Evolutionary conservation across 2,888 invertebrate species (phyloP), one percentile per base, ranked within the genome.

Genomic region (Ophioninae sp.): DNA sequence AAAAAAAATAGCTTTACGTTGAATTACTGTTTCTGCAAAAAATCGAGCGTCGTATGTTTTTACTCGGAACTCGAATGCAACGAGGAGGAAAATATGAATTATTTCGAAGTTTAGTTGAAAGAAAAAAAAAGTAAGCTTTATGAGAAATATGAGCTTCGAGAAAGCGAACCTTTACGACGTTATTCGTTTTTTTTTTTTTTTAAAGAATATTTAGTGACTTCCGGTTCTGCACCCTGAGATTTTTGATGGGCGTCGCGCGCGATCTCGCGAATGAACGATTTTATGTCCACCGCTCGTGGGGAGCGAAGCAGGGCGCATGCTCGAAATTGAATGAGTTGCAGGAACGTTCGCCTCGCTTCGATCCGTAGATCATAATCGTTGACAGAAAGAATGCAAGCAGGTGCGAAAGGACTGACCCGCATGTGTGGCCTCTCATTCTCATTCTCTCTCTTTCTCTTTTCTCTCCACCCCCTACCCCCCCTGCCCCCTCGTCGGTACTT

Each of bases 311-410:
- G n/a, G 73, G 62, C 62, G 68, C 67, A 74, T 67, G 80, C 87
- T 87, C 85, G 84, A 86, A 87, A 89, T 88, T 87, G 86, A 87
- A 85, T 86, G 87, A 83, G 79, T 84, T 30, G 75, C 50, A 61
- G 61, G 68, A 67, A 57, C 64, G 78, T 62, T 74, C 61, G 75
- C 50, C 56, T 56, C 68, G 70, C 74, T 68, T 70, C 84, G 72
- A 79, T 88, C 75, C 80, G 80, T 85, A 85, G 86, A 87, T 87
- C 85, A 85, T 87, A 86, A 90, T 90, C 89, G 85, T 81, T 88
- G 88, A 87, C 88, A 85, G 84, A 84, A 86, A 88, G 87, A 87
- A 88, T 86, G 87, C 86, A 80, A 77, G 88, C 90, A 90, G 89
- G 89, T 90, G 90, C 88, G 88, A 91, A 89, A 86, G 86, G 81